Percentiles rank a stretch among this genome's conserved stretches.
phyloP scores from a whole-genome alignment of 1,140 invertebrate species.

The Zaprionus tsacasi region DNA sequence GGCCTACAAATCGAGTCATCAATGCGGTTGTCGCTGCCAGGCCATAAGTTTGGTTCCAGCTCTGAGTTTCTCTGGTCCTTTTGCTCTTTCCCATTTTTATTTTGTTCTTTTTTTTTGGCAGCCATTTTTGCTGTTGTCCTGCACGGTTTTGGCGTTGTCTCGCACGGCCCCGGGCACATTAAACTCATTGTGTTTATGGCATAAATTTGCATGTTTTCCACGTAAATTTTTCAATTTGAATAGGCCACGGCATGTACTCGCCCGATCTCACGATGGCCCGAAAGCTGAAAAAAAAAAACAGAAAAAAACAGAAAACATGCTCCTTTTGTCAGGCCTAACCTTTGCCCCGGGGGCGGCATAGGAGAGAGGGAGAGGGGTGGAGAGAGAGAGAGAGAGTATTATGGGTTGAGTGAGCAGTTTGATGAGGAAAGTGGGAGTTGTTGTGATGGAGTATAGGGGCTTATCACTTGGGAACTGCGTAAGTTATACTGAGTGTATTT shows the following conservation, averaged over 20 bases:
- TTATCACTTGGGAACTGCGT: background rate
- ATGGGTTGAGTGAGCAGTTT: background rate
- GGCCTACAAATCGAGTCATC: conserved; percentile 73
- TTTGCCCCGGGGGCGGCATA: background rate
- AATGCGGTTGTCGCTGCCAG: conserved; percentile 66
- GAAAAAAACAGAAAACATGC: background rate
- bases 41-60: conserved; percentile 61
- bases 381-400: background rate
- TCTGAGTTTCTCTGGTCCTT: conserved; percentile 9
- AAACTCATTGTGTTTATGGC: conserved; percentile 82
- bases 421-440: background rate
- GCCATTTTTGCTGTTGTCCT: conserved; percentile 22
- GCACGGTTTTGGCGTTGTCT: conserved; percentile 1
- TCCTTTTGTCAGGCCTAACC: conserved; percentile 21
- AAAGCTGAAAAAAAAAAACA: conserved; percentile 5
- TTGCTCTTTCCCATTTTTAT: conserved; percentile 5
- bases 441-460: background rate
- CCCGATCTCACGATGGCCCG: conserved; percentile 3
- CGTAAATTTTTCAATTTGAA: conserved; percentile 83
- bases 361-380: background rate
- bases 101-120: conserved; percentile 4
- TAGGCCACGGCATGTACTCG: conserved; percentile 58
- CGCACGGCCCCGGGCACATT: conserved; percentile 61
- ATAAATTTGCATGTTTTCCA: conserved; percentile 82
- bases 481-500: background rate